Evolutionary conservation across 2,888 invertebrate species (phyloP).

Genomic region (Thereva unica): DNA sequence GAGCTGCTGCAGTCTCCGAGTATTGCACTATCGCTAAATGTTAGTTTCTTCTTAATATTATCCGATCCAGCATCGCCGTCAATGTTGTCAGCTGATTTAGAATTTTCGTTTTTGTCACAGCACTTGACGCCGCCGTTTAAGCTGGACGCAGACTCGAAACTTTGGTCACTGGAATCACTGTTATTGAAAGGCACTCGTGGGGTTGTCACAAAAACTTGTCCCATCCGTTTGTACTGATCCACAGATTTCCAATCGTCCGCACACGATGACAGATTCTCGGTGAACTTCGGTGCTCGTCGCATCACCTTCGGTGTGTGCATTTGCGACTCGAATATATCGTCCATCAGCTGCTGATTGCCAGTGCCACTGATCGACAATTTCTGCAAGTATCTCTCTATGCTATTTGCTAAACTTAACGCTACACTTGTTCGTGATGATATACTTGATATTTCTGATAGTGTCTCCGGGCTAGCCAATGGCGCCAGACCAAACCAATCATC

Average conservation of each 20-base stretch:
- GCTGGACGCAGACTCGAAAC: conserved; percentile 61
- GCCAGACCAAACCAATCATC: conserved; percentile 73
- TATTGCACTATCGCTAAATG: conserved; percentile 57
- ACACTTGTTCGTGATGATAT: conserved; percentile 71
- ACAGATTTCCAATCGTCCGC: conserved; percentile 67
- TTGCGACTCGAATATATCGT: conserved; percentile 58
- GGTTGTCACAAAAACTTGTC: conserved; percentile 59
- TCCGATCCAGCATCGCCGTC: conserved; percentile 58
- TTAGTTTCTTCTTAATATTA: conserved; percentile 50
- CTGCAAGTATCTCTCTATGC: conserved; percentile 56
- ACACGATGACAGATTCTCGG: conserved; percentile 67
- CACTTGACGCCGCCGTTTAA: conserved; percentile 45
- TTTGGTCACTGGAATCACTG: conserved; percentile 55
- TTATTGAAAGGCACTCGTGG: conserved; percentile 53
- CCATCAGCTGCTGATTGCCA: conserved; percentile 49
- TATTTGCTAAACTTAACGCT: conserved; percentile 58
- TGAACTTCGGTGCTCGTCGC: conserved; percentile 68
- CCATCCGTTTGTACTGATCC: conserved; percentile 62
- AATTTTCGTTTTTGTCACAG: conserved; percentile 53
- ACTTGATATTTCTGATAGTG: conserved; percentile 79
- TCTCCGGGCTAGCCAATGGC: conserved; percentile 81
- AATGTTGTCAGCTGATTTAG: conserved; percentile 64
- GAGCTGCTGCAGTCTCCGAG: conserved; percentile 50
- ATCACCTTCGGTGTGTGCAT: conserved; percentile 64
- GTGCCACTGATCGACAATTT: conserved; percentile 47